Percentiles rank a stretch among this genome's conserved stretches.
phyloP scores from a whole-genome alignment of 2,113 vertebrate species.

The Casuarius casuarius region DNA sequence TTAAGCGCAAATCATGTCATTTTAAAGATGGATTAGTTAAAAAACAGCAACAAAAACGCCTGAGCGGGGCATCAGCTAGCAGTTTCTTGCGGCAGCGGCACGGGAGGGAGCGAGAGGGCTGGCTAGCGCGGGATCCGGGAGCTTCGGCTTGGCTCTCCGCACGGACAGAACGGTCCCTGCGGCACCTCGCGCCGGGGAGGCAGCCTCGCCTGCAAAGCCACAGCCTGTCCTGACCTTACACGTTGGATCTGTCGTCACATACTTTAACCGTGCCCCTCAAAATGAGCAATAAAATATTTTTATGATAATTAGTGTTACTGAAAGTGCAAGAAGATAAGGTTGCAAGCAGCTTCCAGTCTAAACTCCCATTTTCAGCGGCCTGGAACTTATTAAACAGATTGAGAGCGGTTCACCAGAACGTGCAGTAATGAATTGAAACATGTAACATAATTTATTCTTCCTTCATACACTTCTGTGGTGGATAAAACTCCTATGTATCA shows the following conservation, averaged over 20 bases:
- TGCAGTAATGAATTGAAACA: constrained; percentile 25
- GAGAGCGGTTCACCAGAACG: background rate
- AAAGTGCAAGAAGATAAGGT: background rate
- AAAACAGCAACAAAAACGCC: background rate
- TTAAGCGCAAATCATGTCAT: background rate
- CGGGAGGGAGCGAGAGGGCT: background rate
- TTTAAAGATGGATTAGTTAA: background rate
- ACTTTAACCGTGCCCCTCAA: background rate
- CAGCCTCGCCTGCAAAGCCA: background rate
- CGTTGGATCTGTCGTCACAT: background rate
- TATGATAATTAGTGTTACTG: background rate
- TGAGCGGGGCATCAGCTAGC: background rate
- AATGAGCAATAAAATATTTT: background rate
- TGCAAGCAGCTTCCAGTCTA: constrained; percentile 5
- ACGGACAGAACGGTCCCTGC: background rate
- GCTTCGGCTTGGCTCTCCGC: background rate
- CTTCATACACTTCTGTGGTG: background rate
- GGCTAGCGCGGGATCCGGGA: background rate
- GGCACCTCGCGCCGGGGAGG: background rate
- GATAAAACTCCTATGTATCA: background rate
- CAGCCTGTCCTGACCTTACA: background rate
- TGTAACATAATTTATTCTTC: constrained; percentile 40
- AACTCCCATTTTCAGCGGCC: constrained; percentile 20
- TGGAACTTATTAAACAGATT: constrained; percentile 11
- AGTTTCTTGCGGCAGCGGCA: background rate